phyloP scores from a whole-genome alignment of 2,113 vertebrate genomes.

The Platysternon megacephalum region DNA sequence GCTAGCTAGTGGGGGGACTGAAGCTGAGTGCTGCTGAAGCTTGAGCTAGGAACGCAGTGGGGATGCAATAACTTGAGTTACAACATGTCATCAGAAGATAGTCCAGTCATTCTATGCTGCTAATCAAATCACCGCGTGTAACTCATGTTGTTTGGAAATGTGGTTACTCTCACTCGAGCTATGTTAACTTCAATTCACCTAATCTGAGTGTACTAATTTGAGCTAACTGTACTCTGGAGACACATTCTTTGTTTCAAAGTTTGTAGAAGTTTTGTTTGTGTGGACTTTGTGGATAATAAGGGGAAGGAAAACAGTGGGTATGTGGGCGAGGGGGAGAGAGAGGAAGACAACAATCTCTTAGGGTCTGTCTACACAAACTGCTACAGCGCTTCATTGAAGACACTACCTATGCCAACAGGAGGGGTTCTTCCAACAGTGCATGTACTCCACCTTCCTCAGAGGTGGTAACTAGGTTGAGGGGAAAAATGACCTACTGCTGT shows the following conservation, averaged over 20 bases:
- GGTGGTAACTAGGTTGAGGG: neutral
- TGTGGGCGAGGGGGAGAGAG: neutral
- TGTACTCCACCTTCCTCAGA: neutral
- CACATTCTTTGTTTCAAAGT: neutral
- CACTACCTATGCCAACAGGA: neutral
- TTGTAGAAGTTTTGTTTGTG: neutral
- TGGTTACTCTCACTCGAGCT: neutral
- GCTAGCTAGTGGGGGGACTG: neutral
- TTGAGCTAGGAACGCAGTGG: neutral
- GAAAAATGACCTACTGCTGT: neutral
- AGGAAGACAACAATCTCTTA: neutral
- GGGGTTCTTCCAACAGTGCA: neutral
- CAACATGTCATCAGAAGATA: neutral
- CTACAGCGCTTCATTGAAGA: neutral
- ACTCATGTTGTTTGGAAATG: neutral
- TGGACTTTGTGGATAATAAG: neutral
- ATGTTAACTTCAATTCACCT: neutral
- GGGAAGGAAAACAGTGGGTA: neutral
- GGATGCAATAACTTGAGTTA: neutral
- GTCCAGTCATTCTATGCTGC: too few species aligned
- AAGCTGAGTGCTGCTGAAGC: neutral
- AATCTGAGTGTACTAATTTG: neutral
- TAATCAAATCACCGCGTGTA: neutral
- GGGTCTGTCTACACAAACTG: neutral
- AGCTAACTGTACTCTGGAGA: neutral